Conservation (phyloP, 2,888 invertebrate species). For the Acanthoscelides obtectus region DNA sequence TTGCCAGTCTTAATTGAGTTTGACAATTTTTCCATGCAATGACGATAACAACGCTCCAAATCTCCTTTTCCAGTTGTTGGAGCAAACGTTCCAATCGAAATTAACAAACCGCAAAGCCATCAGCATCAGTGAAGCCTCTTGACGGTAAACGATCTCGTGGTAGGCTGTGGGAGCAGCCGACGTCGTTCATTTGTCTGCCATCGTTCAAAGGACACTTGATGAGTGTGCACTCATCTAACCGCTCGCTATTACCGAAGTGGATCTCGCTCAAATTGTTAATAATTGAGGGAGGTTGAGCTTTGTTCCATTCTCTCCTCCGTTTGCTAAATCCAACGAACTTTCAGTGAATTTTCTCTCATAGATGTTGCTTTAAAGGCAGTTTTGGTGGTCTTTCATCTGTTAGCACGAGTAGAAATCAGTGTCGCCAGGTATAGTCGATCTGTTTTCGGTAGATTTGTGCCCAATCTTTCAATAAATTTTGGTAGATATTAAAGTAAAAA, state of each 20-base stretch:
- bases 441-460: too few species aligned
- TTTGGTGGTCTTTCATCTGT: too few species aligned
- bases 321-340: neutral
- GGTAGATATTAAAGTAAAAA: too few species aligned
- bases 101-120: conserved; percentile 1
- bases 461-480: too few species aligned
- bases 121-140: neutral
- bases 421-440: too few species aligned
- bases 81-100: neutral
- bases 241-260: conserved; percentile 38
- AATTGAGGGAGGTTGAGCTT: conserved; percentile 38
- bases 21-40: too few species aligned
- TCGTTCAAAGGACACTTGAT: conserved; percentile 34
- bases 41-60: too few species aligned
- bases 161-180: neutral
- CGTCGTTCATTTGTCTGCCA: conserved; percentile 9
- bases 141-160: conserved; percentile 1
- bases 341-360: neutral
- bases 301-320: conserved; percentile 13
- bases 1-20: too few species aligned
- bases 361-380: too few species aligned
- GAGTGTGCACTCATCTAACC: conserved; percentile 40
- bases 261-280: conserved; percentile 39
- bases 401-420: too few species aligned
- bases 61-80: neutral